Base-by-base conservation (phyloP, 2,797 vertebrate genomes). In the Myotis vivesi region DNA sequence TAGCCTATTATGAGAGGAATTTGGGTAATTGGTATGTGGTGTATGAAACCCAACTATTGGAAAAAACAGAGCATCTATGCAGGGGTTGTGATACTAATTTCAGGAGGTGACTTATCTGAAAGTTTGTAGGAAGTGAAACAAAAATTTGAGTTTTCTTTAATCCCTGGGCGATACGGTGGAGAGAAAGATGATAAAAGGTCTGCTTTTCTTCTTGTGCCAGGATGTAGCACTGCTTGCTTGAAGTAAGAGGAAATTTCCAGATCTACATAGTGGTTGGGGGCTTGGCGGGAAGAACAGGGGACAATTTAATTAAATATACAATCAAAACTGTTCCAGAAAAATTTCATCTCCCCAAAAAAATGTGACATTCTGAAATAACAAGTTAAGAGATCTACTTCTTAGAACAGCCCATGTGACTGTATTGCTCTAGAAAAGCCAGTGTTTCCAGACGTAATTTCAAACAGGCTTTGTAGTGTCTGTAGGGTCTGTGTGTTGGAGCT, bases 281-380 rank as follows among this genome's bases (percentile, higher is more conserved):
- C 2, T 10, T 20, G 30, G 11, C 2, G 5, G 33, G 28, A 71
- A 7, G 23, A 59, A 86, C 8, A 93, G 92, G 89, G 66, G 77
- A 84, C 88, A 66, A 69, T 72, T 30, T 96, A 95, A 49, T 96
- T 95, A 95, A 97, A 94, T 96, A 72, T 87, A n/a, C 41, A 69
- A 95, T 81, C 92, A 92, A 62, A 94, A 93, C 83, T 36, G 83
- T 97, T 97, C 90, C 91, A 97, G 88, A 95, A 94, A 64, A 92
- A 87, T 96, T 95, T 96, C 81, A 92, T 68, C 79, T 77, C 33
- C 36, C 44, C 92, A 96, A 80, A 97, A 95, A 94, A 92, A 95
- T 95, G 71, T 92, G 95, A 76, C 80, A 68, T 95, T 95, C 86
- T 87, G 83, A 96, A 97, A 97, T 91, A 97, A 96, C 93, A 95